These are phyloP conservation scores for Neodontobutis hainanensis DNA, from an alignment of 2,113 vertebrate species.

Conservation along the genomic window DNA sequence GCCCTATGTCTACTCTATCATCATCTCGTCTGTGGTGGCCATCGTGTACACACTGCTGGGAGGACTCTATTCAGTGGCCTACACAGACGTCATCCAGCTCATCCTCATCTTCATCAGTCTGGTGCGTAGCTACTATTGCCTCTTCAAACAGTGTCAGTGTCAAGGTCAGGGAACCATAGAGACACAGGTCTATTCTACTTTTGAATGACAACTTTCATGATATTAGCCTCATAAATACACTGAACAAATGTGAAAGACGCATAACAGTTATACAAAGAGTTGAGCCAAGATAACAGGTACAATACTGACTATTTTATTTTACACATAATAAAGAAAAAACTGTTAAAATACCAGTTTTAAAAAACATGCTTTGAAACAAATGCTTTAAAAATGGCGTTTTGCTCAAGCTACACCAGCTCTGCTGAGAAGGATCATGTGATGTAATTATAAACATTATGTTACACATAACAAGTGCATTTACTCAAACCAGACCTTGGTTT, in stretches of 20 bases:
- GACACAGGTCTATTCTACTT: not conserved
- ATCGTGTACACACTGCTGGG: conserved; percentile 84
- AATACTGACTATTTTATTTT: conserved; percentile 7
- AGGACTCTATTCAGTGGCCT: conserved; percentile 86
- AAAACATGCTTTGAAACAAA: no score
- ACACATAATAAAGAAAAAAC: not conserved
- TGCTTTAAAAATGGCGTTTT: no score
- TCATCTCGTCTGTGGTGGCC: conserved; percentile 81
- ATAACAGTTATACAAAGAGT: not conserved
- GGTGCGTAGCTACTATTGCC: conserved; percentile 66
- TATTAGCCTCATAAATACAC: conserved; percentile 7
- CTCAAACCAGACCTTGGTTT: no score
- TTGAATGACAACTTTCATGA: conserved; percentile 6
- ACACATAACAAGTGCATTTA: no score
- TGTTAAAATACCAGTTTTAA: no score
- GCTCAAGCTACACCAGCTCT: no score
- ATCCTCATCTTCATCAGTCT: conserved; percentile 82
- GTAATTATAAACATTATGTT: no score
- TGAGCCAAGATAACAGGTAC: not conserved
- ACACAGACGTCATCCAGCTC: conserved; percentile 86
- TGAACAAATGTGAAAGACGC: not conserved
- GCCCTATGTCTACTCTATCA: conserved; percentile 75
- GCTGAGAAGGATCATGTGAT: no score
- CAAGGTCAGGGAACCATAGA: not conserved
- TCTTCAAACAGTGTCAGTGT: not conserved